Conservation (phyloP, 2,113 vertebrate genomes). For the Otocyon megalotis region DNA sequence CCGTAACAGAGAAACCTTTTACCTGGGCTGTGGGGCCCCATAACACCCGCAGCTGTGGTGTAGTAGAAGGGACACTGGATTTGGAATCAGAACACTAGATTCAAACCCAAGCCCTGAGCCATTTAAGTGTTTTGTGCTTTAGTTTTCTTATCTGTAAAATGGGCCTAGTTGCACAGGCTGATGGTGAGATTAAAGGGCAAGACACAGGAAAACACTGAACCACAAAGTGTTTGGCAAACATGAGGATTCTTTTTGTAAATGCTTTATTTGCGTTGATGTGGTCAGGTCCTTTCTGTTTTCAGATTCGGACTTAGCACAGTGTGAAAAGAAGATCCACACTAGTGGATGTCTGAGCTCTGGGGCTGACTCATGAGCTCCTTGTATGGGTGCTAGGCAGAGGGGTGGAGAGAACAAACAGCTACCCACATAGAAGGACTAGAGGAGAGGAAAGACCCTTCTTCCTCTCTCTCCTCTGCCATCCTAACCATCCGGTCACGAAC, state of each 20-base stretch:
- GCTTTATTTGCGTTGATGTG: background rate
- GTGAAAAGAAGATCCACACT: background rate
- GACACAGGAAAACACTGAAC: background rate
- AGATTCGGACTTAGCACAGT: background rate
- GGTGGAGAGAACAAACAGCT: background rate
- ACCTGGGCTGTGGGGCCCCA: background rate
- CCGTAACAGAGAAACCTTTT: background rate
- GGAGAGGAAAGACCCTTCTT: background rate
- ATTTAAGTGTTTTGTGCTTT: background rate
- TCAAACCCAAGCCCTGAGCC: background rate
- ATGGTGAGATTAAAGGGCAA: slow-evolving; percentile 2
- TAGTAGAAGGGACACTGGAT: background rate
- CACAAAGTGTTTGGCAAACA: background rate
- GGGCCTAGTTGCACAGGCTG: background rate
- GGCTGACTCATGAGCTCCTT: background rate
- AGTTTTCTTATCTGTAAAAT: background rate
- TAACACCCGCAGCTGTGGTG: background rate
- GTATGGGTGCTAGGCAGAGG: background rate
- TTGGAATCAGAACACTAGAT: background rate
- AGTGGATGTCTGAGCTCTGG: background rate
- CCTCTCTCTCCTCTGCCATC: background rate
- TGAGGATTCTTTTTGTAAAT: background rate
- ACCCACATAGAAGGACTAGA: background rate
- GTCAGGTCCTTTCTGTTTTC: slow-evolving; percentile 1
- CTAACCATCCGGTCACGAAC: background rate